Conservation (phyloP, 2,888 invertebrate species). For the Pandemis heparana region DNA sequence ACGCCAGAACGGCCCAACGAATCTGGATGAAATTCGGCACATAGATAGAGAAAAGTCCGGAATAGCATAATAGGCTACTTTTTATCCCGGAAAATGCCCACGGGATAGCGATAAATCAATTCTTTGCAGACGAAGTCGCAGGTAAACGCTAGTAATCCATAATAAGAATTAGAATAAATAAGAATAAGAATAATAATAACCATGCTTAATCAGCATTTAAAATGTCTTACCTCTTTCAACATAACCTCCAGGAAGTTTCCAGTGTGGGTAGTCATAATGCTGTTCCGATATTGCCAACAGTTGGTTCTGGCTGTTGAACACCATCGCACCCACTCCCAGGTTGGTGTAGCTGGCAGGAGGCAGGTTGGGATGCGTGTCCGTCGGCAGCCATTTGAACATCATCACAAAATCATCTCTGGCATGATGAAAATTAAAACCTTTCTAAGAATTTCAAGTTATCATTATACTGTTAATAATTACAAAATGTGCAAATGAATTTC, state of each 20-base stretch:
- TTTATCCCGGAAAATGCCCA: no score
- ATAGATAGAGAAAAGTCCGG: no score
- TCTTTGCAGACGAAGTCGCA: no score
- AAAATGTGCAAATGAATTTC: constrained; percentile 2
- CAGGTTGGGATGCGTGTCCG: constrained; percentile 86
- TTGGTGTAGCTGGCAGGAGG: constrained; percentile 92
- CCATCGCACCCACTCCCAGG: constrained; percentile 94
- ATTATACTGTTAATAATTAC: constrained; percentile 13
- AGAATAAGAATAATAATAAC: no score
- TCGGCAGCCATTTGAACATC: constrained; percentile 93
- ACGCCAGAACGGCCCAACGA: no score
- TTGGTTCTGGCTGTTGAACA: constrained; percentile 90
- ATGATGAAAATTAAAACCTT: constrained; percentile 96
- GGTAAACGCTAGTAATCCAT: no score
- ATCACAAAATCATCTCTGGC: constrained; percentile 92
- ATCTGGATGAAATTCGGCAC: no score
- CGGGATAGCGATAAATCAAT: no score
- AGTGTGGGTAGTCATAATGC: constrained; percentile 87
- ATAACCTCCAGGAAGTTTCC: constrained; percentile 98
- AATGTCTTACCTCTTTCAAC: constrained; percentile 90
- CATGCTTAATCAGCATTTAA: neutral
- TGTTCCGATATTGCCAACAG: constrained; percentile 93
- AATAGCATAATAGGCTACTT: no score
- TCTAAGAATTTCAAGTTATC: constrained; percentile 75
- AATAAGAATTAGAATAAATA: no score